A percentile compares a stretch with the other conserved stretches of the same genome.
Evolutionary conservation across 2,888 invertebrate genomes (phyloP).

Genomic region (Aphodius sticticus): DNA sequence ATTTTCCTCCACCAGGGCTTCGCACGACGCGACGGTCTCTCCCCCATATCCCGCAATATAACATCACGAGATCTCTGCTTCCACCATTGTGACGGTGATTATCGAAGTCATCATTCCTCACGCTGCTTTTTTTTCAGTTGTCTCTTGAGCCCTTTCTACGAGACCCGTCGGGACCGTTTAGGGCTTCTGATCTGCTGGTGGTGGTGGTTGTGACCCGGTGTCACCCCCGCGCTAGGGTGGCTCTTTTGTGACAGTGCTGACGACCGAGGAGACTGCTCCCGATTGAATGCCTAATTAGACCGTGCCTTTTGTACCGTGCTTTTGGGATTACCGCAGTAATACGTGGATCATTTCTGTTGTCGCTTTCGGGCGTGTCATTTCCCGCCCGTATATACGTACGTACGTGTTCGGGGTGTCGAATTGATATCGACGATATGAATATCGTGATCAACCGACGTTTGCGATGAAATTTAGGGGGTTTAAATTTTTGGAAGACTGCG

Average conservation of each 20-base stretch:
- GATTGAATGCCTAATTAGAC: not conserved
- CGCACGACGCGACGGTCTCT: not conserved
- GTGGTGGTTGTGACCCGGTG: not conserved
- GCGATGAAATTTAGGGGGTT: no score
- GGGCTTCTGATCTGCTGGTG: not conserved
- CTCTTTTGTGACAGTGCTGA: not conserved
- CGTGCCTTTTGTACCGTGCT: not conserved
- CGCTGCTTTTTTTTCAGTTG: not conserved
- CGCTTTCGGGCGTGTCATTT: not conserved
- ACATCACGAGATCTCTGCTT: not conserved
- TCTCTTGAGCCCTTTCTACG: not conserved
- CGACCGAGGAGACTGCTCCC: not conserved
- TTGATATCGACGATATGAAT: not conserved
- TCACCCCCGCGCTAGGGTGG: not conserved
- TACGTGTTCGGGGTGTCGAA: not conserved
- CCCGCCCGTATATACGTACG: not conserved
- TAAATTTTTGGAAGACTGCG: no score
- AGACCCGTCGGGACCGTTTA: not conserved
- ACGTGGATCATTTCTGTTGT: not conserved
- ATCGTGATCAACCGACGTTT: no score
- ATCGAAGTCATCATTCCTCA: not conserved
- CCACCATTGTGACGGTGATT: not conserved
- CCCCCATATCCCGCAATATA: not conserved
- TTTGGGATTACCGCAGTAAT: not conserved
- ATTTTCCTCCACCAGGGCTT: not conserved